A percentile compares a stretch with the other conserved stretches of the same genome.
These are phyloP conservation scores for Drosophila takahashii DNA, from an alignment of 1,140 invertebrate species.

Conservation along the genomic window DNA sequence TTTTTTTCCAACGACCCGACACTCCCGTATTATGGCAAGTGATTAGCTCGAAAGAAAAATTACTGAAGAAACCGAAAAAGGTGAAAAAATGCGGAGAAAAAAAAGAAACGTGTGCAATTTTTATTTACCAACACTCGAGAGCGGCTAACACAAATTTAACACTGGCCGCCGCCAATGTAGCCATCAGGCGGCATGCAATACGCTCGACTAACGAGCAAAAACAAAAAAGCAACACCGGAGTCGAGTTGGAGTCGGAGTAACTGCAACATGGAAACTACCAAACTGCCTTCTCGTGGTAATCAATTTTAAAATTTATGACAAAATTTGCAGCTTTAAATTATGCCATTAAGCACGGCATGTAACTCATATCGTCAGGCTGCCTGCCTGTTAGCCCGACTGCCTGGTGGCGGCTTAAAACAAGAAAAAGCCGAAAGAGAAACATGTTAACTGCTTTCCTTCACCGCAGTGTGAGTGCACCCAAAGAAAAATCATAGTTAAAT, in stretches of 20 bases:
- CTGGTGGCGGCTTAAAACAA: slow-evolving; percentile 78
- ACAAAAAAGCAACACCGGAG: slow-evolving; percentile 48
- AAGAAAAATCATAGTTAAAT: neutral
- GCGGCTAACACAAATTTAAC: slow-evolving; percentile 76
- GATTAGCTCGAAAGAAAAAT: slow-evolving; percentile 46
- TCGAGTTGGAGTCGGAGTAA: slow-evolving; percentile 24
- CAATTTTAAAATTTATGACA: slow-evolving; percentile 85
- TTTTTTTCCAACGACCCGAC: slow-evolving; percentile 2
- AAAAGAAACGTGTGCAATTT: slow-evolving; percentile 47
- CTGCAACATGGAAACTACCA: slow-evolving; percentile 59
- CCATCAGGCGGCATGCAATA: slow-evolving; percentile 77
- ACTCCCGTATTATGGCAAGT: slow-evolving; percentile 40
- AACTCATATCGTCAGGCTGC: slow-evolving; percentile 83
- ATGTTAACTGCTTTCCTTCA: slow-evolving; percentile 78
- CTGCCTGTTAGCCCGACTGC: slow-evolving; percentile 27
- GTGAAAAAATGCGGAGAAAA: slow-evolving; percentile 8
- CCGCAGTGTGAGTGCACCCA: slow-evolving; percentile 15
- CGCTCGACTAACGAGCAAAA: slow-evolving; percentile 79
- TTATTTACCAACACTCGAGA: slow-evolving; percentile 58
- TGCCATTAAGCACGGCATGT: slow-evolving; percentile 85
- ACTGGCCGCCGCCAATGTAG: slow-evolving; percentile 77
- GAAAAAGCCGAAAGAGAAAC: slow-evolving; percentile 79
- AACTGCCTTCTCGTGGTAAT: slow-evolving; percentile 76
- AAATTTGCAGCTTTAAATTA: slow-evolving; percentile 85
- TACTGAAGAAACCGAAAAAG: slow-evolving; percentile 9